phyloP scores from a whole-genome alignment of 2,888 invertebrate species.

The Polydrusus tereticollis region DNA sequence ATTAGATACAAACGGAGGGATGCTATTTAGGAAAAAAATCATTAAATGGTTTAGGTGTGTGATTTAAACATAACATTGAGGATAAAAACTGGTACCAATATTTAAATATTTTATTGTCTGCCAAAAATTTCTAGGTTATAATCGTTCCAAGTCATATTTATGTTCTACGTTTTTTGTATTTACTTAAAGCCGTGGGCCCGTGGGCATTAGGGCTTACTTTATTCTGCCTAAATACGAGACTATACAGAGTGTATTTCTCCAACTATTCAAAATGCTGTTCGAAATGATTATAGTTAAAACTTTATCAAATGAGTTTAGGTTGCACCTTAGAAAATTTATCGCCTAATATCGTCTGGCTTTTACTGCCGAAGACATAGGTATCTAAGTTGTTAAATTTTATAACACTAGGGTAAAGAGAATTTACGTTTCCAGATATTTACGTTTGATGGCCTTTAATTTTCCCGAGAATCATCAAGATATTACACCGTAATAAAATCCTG shows the following conservation, averaged over 20 bases:
- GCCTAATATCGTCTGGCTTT: slow-evolving; percentile 40
- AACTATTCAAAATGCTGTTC: slow-evolving; percentile 17
- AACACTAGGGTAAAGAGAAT: slow-evolving; percentile 44
- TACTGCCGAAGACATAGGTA: slow-evolving; percentile 47
- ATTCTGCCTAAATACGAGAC: background rate
- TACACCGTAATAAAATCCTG: background rate
- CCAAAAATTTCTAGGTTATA: too few relatives aligned
- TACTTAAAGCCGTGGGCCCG: too few relatives aligned
- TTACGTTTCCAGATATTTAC: slow-evolving; percentile 44
- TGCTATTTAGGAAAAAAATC: too few relatives aligned
- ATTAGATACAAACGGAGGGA: too few relatives aligned
- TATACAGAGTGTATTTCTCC: background rate
- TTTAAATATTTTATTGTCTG: too few relatives aligned
- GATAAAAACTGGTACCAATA: too few relatives aligned
- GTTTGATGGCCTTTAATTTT: slow-evolving; percentile 37
- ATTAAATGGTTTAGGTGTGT: too few relatives aligned
- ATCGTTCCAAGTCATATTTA: too few relatives aligned
- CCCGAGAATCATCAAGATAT: slow-evolving; percentile 20
- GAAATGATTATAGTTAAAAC: slow-evolving; percentile 34
- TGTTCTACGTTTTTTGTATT: too few relatives aligned
- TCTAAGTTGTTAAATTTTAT: slow-evolving; percentile 47
- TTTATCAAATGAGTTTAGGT: slow-evolving; percentile 29
- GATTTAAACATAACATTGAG: too few relatives aligned
- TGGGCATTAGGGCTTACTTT: too few relatives aligned
- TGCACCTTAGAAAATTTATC: slow-evolving; percentile 36